Evolutionary conservation across 1,140 invertebrate genomes (phyloP).

Genomic region (Drosophila oshimai): DNA sequence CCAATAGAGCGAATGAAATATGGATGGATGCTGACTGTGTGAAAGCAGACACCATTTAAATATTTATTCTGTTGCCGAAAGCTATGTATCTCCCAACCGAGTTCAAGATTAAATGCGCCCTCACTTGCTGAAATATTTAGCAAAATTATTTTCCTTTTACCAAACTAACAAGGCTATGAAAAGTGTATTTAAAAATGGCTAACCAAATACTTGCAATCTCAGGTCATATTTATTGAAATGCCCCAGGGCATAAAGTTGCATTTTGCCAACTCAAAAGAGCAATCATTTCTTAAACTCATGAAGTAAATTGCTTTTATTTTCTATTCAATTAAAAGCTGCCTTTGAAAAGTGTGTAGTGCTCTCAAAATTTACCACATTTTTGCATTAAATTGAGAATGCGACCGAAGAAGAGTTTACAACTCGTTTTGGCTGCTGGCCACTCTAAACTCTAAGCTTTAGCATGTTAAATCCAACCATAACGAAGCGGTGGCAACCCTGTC

Average conservation of each 20-base stretch:
- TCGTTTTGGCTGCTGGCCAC: neutral
- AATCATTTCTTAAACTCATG: neutral
- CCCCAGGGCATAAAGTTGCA: neutral
- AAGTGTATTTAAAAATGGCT: neutral
- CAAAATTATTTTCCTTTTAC: neutral
- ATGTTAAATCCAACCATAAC: conserved; percentile 9
- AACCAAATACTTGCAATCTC: conserved; percentile 4
- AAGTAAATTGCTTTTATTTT: neutral
- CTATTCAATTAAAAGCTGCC: neutral
- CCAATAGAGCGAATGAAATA: conserved; percentile 23
- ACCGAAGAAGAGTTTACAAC: conserved; percentile 4
- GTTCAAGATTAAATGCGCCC: neutral
- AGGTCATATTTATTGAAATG: neutral
- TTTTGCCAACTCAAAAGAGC: neutral
- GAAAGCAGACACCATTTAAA: neutral
- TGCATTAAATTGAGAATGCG: conserved; percentile 19
- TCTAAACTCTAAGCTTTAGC: neutral
- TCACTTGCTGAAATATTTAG: neutral
- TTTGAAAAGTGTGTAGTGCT: neutral
- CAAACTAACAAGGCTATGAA: neutral
- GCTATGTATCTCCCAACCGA: conserved; percentile 17
- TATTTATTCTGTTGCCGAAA: conserved; percentile 9
- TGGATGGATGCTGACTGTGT: conserved; percentile 15
- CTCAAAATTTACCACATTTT: conserved; percentile 8
- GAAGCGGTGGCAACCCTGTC: conserved; percentile 12